A percentile compares a stretch with the other conserved stretches of the same genome.
phyloP scores from a whole-genome alignment of 2,797 vertebrate species.

The Novumbra hubbsi region DNA sequence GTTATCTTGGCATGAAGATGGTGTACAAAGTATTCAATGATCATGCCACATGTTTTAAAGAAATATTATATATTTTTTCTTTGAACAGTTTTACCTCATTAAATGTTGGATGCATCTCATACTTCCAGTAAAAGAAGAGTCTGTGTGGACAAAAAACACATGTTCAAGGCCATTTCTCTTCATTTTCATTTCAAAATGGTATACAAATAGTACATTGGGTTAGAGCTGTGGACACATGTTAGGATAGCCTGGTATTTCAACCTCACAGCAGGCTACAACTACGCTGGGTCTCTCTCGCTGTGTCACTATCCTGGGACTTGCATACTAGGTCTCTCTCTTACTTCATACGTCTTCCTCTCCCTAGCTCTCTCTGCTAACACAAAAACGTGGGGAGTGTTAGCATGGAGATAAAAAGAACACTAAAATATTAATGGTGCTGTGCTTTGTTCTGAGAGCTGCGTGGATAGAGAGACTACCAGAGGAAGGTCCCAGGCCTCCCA shows the following conservation, averaged over 20 bases:
- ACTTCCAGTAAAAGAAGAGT: no score
- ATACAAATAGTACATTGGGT: no score
- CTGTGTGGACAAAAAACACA: no score
- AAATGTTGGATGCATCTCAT: no score
- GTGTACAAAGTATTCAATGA: no score
- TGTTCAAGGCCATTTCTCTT: no score
- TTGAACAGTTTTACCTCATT: no score
- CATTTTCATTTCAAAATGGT: no score
- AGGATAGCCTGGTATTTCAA: constrained; percentile 44
- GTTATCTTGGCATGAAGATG: no score
- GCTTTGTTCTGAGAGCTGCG: constrained; percentile 88
- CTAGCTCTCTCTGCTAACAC: constrained; percentile 63
- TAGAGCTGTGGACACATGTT: neutral
- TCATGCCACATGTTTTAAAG: no score
- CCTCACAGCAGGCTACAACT: constrained; percentile 54
- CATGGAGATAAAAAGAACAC: constrained; percentile 88
- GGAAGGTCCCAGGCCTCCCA: constrained; percentile 47
- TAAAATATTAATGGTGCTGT: constrained; percentile 94
- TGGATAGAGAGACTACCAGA: constrained; percentile 70
- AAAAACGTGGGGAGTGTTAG: constrained; percentile 83
- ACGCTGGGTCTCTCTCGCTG: constrained; percentile 3
- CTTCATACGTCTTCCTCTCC: constrained; percentile 44
- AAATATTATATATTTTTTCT: no score
- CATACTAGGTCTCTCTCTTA: constrained; percentile 45
- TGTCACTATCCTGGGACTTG: constrained; percentile 10